Evolutionary conservation across 2,888 invertebrate genomes (phyloP), one percentile per base, ranked within the genome.

Genomic region (Thumatha senex): DNA sequence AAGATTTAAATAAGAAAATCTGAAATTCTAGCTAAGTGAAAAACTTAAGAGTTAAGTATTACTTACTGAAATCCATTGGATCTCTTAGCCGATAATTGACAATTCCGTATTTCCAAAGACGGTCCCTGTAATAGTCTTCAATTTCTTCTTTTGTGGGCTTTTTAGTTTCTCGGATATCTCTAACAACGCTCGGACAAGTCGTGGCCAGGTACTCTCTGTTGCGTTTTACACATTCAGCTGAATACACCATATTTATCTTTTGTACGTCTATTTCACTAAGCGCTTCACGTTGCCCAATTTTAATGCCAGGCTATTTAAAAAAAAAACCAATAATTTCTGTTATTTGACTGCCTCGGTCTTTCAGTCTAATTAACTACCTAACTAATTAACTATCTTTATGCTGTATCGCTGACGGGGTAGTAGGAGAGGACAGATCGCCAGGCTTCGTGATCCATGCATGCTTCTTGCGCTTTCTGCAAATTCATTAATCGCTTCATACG

Each of bases 251-350:
- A 18, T 72, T 60, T 2, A 90, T 72, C 67, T 89, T 91, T 57
- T 84, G 80, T 0, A 84, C 57, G 52, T 91, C 90, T 12, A 74
- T 64, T 59, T 82, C 80, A 46, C 90, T 91, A 0, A 91, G 68
- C 0, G 76, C 83, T 46, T 86, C 82, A 3, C 90, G 81, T 69
- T 90, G 90, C 0, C 90, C 90, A 29, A 89, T 67, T 66, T 81
- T 86, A 3, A 68, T 38, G 9, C 75, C 78, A 2, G 66, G 31
- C 85, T 85, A 3, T 44, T 54, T 33, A 40, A 34, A 39, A 8
- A 44, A 34, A n/a, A n/a, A n/a, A n/a, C n/a, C n/a, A n/a, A n/a
- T 11, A n/a, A 24, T 24, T 24, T 2, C 18, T 24, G 18, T 5
- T 24, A 24, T 24, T 4, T 24, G 5, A n/a, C n/a, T n/a, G n/a